Base-by-base conservation (phyloP, 2,797 vertebrate genomes). In the Onychomys arenicola region DNA sequence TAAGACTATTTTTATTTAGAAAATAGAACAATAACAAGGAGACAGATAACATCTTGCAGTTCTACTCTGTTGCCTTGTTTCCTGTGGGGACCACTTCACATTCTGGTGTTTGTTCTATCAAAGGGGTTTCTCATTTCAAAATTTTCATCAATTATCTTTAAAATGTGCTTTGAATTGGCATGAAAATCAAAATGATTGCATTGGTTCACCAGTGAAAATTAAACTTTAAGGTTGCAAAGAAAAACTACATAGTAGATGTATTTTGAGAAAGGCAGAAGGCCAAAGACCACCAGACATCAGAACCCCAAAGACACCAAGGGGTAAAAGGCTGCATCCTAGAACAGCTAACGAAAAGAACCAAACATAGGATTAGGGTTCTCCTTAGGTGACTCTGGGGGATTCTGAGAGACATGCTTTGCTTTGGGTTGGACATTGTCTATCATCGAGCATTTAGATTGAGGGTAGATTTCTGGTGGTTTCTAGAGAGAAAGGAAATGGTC, bases 121-220 rank as follows among this genome's bases (percentile, higher is more conserved):
- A 40, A 65, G 19, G 69, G 32, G 0, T 67, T 92, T 90, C 7
- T 34, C 16, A 78, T 77, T 89, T 86, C 49, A 82, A 91, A 81
- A 90, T 85, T 55, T 88, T 76, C 55, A 19, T 83, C 43, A 83
- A 86, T 85, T 84, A 59, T 57, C 43, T 94, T 93, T 65, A 80
- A 75, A 59, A 52, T 19, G 19, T 94, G 29, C 52, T 77, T 83
- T 55, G 43, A 91, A 34, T 84, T 89, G 49, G 23, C 23, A 40
- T 11, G 2, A 32, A 55, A 59, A 89, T 94, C 37, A 10, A 93
- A 91, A 84, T 87, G 3, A 23, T 57, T 78, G 12, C 34, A 49
- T 61, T 90, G 65, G 16, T 69, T 67, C 75, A n/a, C 27, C 40
- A 34, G 6, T 11, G 10, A 75, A 92, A 89, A 61, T 59, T n/a